Base-by-base conservation (phyloP, 2,888 invertebrate species). In the Monopis laevigella region DNA sequence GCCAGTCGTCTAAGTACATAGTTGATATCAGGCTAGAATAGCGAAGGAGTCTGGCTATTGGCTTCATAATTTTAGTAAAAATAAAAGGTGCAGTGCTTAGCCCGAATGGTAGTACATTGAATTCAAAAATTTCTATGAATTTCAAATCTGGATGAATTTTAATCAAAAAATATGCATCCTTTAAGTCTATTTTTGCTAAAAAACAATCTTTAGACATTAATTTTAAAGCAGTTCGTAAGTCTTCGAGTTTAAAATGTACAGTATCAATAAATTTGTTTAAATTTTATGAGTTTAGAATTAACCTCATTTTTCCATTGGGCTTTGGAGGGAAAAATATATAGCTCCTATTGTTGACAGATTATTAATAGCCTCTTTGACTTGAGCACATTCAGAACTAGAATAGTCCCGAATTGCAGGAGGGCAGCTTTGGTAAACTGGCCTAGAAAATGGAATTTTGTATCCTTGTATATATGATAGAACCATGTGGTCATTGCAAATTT, bases 401-500 rank as follows among this genome's bases (percentile, higher is more conserved):
- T 18, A 30, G 16, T 30, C 27, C 27, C 21, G 16, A 16, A 17
- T 19, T 19, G 21, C 16, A 19, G 14, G 24, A 19, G 34, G 5
- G 11, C 7, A 2, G 8, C 11, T 10, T 28, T 35, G 40, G 29
- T 29, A 5, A 3, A 29, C 36, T 35, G 28, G 36, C n/a, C 14
- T 3, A 17, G n/a, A 8, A 36, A 40, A 35, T n/a, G 28, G 13
- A 4, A 40, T 35, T 26, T 40, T 40, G 16, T 41, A 41, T 11
- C 41, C 43, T 19, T 43, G 7, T 3, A 48, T 45, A 41, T 43
- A 50, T 8, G 44, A 45, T 2, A 47, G 34, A 18, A 50, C 36
- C 2, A 26, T 35, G 5, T n/a, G 24, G 12, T 50, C 48, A n/a
- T 40, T 12, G 13, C 47, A 47, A 3, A 47, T 46, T 2, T 34